Conservation (phyloP, 2,797 vertebrate genomes). For the Microcaecilia unicolor region DNA sequence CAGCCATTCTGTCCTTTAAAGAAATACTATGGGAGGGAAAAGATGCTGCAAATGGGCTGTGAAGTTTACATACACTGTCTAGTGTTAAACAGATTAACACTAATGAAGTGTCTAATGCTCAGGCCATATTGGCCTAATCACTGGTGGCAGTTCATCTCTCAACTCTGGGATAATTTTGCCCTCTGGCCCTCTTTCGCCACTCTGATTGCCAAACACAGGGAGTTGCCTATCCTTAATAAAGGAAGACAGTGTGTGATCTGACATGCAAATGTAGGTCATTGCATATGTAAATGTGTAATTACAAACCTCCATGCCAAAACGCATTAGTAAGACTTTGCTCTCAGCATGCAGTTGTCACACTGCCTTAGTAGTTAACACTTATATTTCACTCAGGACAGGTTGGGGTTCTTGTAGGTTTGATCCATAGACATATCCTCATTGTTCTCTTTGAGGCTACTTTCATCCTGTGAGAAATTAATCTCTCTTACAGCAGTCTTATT, state of each 20-base stretch:
- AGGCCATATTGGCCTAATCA: constrained; percentile 90
- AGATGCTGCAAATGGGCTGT: constrained; percentile 95
- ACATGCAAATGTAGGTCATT: constrained; percentile 99
- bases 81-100: constrained; percentile 99
- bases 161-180: constrained; percentile 90
- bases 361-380: constrained; percentile 83
- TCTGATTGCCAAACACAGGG: constrained; percentile 76
- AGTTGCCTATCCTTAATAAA: constrained; percentile 90
- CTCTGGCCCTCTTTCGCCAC: constrained; percentile 84
- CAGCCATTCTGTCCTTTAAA: constrained; percentile 85
- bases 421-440: too few relatives aligned
- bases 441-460: too few relatives aligned
- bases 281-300: constrained; percentile 99
- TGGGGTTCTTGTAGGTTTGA: too few relatives aligned
- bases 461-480: too few relatives aligned
- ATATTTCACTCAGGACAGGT: too few relatives aligned
- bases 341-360: constrained; percentile 95
- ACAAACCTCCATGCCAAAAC: constrained; percentile 94
- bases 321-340: constrained; percentile 95
- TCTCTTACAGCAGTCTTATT: too few relatives aligned
- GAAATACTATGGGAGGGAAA: constrained; percentile 76
- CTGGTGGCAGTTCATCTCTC: constrained; percentile 93
- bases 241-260: constrained; percentile 95
- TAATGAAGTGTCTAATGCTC: constrained; percentile 99
- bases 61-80: constrained; percentile 98